These are phyloP conservation scores for Seriola dumerili DNA, from an alignment of 2,113 vertebrate genomes.

Conservation along the genomic window DNA sequence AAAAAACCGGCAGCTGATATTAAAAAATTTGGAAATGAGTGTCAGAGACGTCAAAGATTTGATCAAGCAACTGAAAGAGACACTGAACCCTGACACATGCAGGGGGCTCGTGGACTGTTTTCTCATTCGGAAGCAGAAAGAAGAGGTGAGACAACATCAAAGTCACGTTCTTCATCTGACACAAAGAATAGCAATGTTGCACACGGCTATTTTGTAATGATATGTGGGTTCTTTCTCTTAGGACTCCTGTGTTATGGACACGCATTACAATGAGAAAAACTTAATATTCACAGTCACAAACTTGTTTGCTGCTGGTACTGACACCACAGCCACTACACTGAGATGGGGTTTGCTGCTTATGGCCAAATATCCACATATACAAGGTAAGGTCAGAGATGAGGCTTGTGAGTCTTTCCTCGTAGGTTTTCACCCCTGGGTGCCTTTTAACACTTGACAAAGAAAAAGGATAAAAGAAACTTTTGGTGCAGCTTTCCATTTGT, in stretches of 20 bases:
- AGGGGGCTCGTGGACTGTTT: constrained; percentile 80
- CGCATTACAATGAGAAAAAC: constrained; percentile 66
- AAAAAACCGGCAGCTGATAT: constrained; percentile 41
- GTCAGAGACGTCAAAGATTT: constrained; percentile 30
- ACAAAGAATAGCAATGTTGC: background rate
- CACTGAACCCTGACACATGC: constrained; percentile 61
- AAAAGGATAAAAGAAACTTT: background rate
- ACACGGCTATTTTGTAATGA: background rate
- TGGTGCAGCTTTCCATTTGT: too few relatives aligned
- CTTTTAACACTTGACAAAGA: background rate
- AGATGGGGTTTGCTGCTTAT: constrained; percentile 80
- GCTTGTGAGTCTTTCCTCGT: background rate
- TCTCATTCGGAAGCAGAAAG: constrained; percentile 68
- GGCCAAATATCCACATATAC: constrained; percentile 84
- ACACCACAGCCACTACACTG: constrained; percentile 75
- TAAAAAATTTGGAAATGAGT: background rate
- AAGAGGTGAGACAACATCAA: constrained; percentile 47
- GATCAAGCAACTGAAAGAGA: constrained; percentile 60
- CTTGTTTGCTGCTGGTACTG: constrained; percentile 81
- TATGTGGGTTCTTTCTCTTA: background rate
- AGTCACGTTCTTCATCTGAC: background rate
- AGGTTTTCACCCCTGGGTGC: background rate
- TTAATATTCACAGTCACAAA: constrained; percentile 63
- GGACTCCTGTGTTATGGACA: constrained; percentile 40
- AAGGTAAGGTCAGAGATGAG: constrained; percentile 70